These are phyloP conservation scores for Perdix hodgsoniae DNA, from an alignment of 2,797 vertebrate genomes.

Conservation along the genomic window DNA sequence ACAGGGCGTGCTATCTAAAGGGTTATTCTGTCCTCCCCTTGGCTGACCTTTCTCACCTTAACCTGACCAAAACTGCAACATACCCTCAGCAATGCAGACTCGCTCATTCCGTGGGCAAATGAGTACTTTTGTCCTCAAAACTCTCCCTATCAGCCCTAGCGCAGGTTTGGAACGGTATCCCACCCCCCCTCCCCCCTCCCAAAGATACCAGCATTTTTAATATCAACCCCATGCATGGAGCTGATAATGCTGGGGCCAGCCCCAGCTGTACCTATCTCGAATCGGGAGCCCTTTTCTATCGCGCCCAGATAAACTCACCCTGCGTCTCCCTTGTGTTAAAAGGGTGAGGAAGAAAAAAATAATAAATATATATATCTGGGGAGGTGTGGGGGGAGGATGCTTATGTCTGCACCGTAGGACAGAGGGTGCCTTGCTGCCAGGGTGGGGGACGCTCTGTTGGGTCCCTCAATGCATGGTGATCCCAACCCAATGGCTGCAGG, in stretches of 20 bases:
- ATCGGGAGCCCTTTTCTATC: slow-evolving; percentile 90
- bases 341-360: not conserved
- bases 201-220: slow-evolving; percentile 79
- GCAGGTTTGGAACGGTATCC: not conserved
- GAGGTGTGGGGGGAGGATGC: fast-evolving
- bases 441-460: not conserved
- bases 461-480: too few species aligned
- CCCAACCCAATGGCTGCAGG: not conserved
- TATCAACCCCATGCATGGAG: slow-evolving; percentile 85
- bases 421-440: too few species aligned
- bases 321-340: slow-evolving; percentile 77
- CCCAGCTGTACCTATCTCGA: slow-evolving; percentile 86
- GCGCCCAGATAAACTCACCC: slow-evolving; percentile 88
- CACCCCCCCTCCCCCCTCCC: not conserved
- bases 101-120: not conserved
- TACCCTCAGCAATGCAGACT: not conserved
- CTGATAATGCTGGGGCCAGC: slow-evolving; percentile 84
- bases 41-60: not conserved
- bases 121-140: not conserved
- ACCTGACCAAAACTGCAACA: not conserved
- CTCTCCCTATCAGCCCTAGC: not conserved
- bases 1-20: fast-evolving
- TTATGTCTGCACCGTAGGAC: not conserved
- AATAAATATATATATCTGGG: not conserved
- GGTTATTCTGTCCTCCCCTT: not conserved